These are phyloP conservation scores for Drosophila nigromelanica DNA, from an alignment of 1,140 invertebrate species.

Conservation along the genomic window DNA sequence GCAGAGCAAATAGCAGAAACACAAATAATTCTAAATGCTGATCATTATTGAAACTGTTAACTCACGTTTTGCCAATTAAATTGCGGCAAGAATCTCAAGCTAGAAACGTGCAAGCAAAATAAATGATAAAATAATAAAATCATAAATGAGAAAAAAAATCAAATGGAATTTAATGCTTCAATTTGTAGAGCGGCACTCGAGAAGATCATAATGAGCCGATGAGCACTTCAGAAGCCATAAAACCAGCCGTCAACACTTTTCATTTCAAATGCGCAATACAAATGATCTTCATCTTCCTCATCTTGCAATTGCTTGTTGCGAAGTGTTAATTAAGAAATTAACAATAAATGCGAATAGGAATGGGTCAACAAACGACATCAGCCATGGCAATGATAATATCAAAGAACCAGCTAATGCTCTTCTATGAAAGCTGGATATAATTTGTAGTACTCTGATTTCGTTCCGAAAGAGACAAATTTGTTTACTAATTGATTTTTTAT, in stretches of 20 bases:
- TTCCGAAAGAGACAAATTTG: background rate
- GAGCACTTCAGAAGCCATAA: conserved; percentile 43
- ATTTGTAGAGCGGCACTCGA: conserved; percentile 45
- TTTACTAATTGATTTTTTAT: no score
- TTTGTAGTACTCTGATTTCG: background rate
- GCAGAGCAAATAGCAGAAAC: conserved; percentile 9
- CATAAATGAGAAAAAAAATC: conserved; percentile 24
- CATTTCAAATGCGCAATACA: conserved; percentile 67
- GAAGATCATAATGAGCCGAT: conserved; percentile 43
- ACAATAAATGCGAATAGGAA: conserved; percentile 39
- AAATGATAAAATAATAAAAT: conserved; percentile 12
- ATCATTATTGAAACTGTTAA: conserved; percentile 74
- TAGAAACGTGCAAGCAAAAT: conserved; percentile 68
- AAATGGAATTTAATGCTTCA: conserved; percentile 54
- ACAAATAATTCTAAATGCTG: conserved; percentile 59
- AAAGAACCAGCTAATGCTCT: conserved; percentile 7
- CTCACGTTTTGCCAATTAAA: conserved; percentile 76
- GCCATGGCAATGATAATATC: conserved; percentile 1
- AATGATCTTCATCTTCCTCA: conserved; percentile 9
- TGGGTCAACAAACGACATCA: conserved; percentile 41
- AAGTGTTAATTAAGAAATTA: conserved; percentile 81
- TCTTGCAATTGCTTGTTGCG: conserved; percentile 28
- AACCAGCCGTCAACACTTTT: conserved; percentile 69
- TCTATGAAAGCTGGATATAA: background rate
- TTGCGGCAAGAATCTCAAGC: conserved; percentile 59